Percentiles rank a stretch among this genome's conserved stretches.
Conservation (phyloP, 2,113 vertebrate species). For the Sceloporus tristichus region DNA sequence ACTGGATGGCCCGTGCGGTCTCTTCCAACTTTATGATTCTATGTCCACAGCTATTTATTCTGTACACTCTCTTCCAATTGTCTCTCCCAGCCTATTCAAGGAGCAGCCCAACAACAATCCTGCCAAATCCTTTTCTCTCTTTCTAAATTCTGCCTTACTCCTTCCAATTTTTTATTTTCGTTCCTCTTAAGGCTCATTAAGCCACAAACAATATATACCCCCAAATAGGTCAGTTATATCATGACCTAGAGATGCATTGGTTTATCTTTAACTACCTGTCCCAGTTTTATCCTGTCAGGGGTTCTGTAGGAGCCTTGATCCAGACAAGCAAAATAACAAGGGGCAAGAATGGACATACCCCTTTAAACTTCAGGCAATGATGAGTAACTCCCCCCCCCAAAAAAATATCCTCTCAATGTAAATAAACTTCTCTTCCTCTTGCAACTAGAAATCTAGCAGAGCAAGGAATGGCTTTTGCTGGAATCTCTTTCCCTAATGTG, state of each 20-base stretch:
- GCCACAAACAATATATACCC: background rate
- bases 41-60: background rate
- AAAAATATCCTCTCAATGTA: background rate
- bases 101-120: background rate
- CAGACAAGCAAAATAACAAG: background rate
- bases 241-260: background rate
- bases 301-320: conserved; percentile 34
- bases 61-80: background rate
- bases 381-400: too few species aligned
- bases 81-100: background rate
- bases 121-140: background rate
- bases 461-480: background rate
- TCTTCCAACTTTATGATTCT: too few species aligned
- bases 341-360: background rate
- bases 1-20: too few species aligned
- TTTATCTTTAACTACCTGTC: conserved; percentile 31
- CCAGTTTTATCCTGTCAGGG: background rate
- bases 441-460: background rate
- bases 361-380: too few species aligned
- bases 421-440: background rate
- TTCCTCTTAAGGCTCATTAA: too few species aligned
- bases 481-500: background rate
- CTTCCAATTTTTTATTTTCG: too few species aligned
- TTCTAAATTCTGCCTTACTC: background rate
- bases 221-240: background rate